Base-by-base conservation (phyloP, 2,888 invertebrate species). In the Dynastes maya region DNA sequence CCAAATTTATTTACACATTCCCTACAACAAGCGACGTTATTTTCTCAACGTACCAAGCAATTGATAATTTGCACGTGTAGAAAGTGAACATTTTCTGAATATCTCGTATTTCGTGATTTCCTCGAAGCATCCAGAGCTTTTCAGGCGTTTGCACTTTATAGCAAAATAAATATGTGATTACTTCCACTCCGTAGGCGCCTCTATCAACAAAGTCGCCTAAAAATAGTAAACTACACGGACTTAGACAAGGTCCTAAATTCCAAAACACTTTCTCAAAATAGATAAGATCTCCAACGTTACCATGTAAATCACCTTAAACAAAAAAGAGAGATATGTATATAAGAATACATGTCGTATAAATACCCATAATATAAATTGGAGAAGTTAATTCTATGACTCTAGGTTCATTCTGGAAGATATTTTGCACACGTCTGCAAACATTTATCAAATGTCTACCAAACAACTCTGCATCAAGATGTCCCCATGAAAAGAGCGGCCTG, bases 121-220 rank as follows among this genome's bases (percentile, higher is more conserved):
- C 95, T 70, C 95, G 88, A 22, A 95, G 84, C 79, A 95, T 86
- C 82, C 89, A 90, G 78, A 95, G 90, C 79, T 92, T 93, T 27
- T 88, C 85, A 0, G 95, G 94, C 0, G 92, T 90, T 84, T 93
- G 91, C 67, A 94, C 85, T 87, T 95, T 95, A 83, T 93, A 92
- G 1, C 94, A 91, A 81, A 95, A 90, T 74, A 95, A 88, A 84
- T 95, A 94, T 0, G 93, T 90, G 81, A 95, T 89, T 1, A 94
- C 92, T 89, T 95, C 95, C 0, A 93, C 84, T 79, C 94, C 92
- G 85, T 90, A 90, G 16, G 90, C 89, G 1, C 95, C 95, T 80
- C 95, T 89, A 88, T 95, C 95, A 29, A 95, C 95, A 86, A 92
- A 95, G 88, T 95, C 95, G 0, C 95, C 95, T 0, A 95, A 90